Evolutionary conservation across 2,888 invertebrate species (phyloP).

Genomic region (Ophion slaviceki): DNA sequence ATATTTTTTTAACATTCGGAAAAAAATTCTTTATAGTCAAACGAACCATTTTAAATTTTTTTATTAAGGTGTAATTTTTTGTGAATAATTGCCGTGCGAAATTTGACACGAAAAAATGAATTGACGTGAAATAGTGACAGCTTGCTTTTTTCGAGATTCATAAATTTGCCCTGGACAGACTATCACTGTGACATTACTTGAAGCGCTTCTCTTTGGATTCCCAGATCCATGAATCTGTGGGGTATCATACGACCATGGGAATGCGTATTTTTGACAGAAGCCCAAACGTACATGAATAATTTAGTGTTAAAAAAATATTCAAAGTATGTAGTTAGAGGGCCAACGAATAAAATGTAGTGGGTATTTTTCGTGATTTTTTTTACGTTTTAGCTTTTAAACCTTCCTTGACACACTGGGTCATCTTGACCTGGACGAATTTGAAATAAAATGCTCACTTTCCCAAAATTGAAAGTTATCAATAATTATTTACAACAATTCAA

Average conservation of each 20-base stretch:
- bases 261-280: background rate
- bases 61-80: background rate
- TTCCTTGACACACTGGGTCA: no score
- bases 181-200: no score
- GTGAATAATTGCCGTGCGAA: no score
- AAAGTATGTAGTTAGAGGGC: background rate
- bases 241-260: background rate
- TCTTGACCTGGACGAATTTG: no score
- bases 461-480: no score
- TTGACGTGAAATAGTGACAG: background rate
- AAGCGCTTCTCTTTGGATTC: no score
- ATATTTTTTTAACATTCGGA: background rate
- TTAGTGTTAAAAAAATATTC: background rate
- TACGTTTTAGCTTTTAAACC: background rate
- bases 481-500: no score
- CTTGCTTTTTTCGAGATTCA: background rate
- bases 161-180: background rate
- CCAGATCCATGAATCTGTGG: background rate
- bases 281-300: background rate
- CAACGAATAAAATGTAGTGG: background rate
- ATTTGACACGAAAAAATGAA: background rate
- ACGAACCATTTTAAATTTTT: background rate
- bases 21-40: background rate
- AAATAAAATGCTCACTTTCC: no score
- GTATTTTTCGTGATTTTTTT: background rate